A percentile compares a stretch with the other conserved stretches of the same genome.
Evolutionary conservation across 2,888 invertebrate species (phyloP).

Genomic region (Parapristionchus giblindavisi): DNA sequence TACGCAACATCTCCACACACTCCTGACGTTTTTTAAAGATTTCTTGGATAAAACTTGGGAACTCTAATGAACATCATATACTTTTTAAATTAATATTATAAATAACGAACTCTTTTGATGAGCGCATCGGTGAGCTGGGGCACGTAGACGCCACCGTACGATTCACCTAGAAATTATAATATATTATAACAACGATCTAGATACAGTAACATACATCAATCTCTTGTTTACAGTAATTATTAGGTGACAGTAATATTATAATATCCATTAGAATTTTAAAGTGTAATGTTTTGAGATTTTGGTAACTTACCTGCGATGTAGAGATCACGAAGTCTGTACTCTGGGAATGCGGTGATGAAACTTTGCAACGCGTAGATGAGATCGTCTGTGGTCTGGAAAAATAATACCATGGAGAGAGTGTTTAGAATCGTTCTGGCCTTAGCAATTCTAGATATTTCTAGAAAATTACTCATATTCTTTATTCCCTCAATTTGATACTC

Average conservation of each 20-base stretch:
- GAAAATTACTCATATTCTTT: too few relatives aligned
- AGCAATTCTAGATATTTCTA: too few relatives aligned
- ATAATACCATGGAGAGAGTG: too few relatives aligned
- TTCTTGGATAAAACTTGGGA: not conserved
- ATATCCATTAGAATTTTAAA: not conserved
- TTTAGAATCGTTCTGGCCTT: too few relatives aligned
- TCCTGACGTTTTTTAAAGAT: too few relatives aligned
- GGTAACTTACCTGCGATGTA: slow-evolving; percentile 4
- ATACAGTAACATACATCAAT: not conserved
- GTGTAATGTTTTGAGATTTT: not conserved
- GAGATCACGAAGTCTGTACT: slow-evolving; percentile 62
- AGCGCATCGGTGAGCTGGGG: slow-evolving; percentile 66
- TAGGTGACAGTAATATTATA: not conserved
- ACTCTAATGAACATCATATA: not conserved
- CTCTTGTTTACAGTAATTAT: not conserved
- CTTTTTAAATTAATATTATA: not conserved
- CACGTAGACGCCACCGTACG: slow-evolving; percentile 71
- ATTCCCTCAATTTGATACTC: too few relatives aligned
- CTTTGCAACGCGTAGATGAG: slow-evolving; percentile 71
- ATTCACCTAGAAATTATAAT: slow-evolving; percentile 18
- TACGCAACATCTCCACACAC: too few relatives aligned
- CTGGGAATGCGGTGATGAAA: slow-evolving; percentile 72
- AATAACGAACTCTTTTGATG: slow-evolving; percentile 24
- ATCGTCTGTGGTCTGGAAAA: slow-evolving; percentile 70
- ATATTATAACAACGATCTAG: not conserved